Evolutionary conservation across 2,113 vertebrate genomes (phyloP).

Genomic region (Petrocephalus zakoni): DNA sequence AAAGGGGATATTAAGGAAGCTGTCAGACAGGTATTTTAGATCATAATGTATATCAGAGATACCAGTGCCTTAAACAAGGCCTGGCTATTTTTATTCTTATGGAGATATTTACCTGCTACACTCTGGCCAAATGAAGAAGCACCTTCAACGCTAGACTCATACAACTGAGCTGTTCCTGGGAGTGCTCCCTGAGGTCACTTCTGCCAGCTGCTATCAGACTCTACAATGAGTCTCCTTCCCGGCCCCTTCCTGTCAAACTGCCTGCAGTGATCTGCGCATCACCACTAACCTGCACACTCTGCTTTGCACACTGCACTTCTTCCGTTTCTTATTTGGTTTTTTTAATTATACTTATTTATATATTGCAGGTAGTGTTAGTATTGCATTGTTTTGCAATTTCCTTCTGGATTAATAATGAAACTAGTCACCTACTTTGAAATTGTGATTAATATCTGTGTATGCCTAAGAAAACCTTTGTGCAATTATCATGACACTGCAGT

Average conservation of each 20-base stretch:
- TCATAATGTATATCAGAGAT: neutral
- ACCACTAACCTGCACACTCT: neutral
- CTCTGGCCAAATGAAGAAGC: neutral
- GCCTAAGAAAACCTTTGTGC: neutral
- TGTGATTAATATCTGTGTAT: neutral
- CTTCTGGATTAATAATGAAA: neutral
- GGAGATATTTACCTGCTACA: neutral
- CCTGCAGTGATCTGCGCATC: neutral
- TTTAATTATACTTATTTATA: neutral
- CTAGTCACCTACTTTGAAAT: neutral
- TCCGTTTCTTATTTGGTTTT: neutral
- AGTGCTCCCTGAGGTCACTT: neutral
- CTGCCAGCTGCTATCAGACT: neutral
- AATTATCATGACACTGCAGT: neutral
- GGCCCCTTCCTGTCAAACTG: neutral
- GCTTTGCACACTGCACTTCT: neutral
- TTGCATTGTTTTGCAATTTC: neutral
- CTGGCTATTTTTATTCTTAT: neutral
- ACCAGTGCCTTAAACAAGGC: neutral
- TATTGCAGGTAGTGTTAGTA: neutral
- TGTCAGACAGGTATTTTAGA: constrained; percentile 49
- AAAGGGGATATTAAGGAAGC: constrained; percentile 2
- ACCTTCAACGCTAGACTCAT: neutral
- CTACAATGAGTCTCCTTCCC: neutral
- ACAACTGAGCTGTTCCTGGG: neutral